Evolutionary conservation across 1,140 invertebrate species (phyloP).

Genomic region (Drosophila rufa): DNA sequence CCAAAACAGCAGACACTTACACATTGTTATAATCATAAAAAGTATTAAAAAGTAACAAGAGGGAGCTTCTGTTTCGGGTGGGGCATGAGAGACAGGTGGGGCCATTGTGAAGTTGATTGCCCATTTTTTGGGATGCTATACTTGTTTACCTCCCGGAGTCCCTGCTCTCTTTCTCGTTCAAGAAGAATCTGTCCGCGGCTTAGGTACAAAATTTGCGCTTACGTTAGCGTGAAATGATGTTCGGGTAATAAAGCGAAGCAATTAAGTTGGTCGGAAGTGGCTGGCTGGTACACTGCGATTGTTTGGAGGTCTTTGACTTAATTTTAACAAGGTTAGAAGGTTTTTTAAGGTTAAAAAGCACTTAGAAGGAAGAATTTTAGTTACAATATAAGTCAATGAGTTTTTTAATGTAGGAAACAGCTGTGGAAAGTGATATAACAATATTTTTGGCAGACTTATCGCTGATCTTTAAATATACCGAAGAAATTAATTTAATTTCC

Average conservation of each 20-base stretch:
- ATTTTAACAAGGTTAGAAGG: background rate
- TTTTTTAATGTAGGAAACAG: too few species aligned
- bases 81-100: constrained; percentile 58
- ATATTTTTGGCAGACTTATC: too few species aligned
- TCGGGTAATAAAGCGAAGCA: constrained; percentile 66
- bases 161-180: background rate
- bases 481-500: too few species aligned
- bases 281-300: constrained; percentile 31
- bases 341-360: rapidly evolving
- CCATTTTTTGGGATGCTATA: constrained; percentile 76
- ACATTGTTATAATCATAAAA: constrained; percentile 81
- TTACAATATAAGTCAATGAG: background rate
- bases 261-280: constrained; percentile 17
- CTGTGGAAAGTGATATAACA: rapidly evolving
- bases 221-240: constrained; percentile 80
- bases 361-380: background rate
- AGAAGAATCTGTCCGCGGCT: constrained; percentile 66
- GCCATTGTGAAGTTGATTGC: constrained; percentile 78
- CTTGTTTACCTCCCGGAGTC: constrained; percentile 69
- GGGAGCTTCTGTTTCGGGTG: constrained; percentile 14
- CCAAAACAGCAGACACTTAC: constrained; percentile 59
- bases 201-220: constrained; percentile 79
- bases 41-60: constrained; percentile 79
- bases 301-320: background rate
- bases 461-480: background rate